A percentile compares a stretch with the other conserved stretches of the same genome.
Evolutionary conservation across 2,797 vertebrate genomes (phyloP).

Genomic region (Channallabes apus): DNA sequence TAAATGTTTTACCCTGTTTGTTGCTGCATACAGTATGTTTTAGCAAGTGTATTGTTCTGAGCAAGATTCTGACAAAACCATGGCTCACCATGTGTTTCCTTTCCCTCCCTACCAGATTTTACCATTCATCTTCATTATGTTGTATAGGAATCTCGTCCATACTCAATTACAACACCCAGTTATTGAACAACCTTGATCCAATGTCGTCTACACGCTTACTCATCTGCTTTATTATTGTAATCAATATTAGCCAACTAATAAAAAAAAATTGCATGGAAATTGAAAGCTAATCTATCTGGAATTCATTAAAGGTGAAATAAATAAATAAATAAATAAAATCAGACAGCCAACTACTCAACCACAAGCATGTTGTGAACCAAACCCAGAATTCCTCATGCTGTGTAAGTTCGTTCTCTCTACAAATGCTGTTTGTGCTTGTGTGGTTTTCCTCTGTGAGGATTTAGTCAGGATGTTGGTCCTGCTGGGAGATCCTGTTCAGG

Average conservation of each 20-base stretch:
- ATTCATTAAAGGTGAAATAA: neutral
- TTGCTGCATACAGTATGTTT: neutral
- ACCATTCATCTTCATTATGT: neutral
- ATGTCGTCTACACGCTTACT: neutral
- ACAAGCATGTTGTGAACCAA: slow-evolving; percentile 1
- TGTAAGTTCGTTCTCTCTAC: slow-evolving; percentile 11
- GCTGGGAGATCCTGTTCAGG: slow-evolving; percentile 10
- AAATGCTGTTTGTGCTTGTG: slow-evolving; percentile 18
- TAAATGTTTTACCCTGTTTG: neutral
- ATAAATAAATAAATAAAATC: neutral
- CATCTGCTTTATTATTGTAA: slow-evolving; percentile 9
- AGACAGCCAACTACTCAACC: neutral
- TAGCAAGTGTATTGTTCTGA: neutral
- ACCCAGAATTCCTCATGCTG: neutral
- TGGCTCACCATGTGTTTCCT: neutral
- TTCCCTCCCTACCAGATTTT: neutral
- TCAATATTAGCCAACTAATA: slow-evolving; percentile 10
- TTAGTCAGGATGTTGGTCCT: slow-evolving; percentile 20
- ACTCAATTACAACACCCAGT: slow-evolving; percentile 13
- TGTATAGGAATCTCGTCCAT: neutral
- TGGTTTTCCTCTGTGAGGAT: slow-evolving; percentile 15
- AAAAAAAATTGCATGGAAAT: neutral
- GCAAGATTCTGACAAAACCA: neutral
- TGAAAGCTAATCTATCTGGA: neutral
- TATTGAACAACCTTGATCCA: neutral